These are phyloP conservation scores for Tenthredo amoena DNA, from an alignment of 2,888 invertebrate genomes.

Conservation along the genomic window DNA sequence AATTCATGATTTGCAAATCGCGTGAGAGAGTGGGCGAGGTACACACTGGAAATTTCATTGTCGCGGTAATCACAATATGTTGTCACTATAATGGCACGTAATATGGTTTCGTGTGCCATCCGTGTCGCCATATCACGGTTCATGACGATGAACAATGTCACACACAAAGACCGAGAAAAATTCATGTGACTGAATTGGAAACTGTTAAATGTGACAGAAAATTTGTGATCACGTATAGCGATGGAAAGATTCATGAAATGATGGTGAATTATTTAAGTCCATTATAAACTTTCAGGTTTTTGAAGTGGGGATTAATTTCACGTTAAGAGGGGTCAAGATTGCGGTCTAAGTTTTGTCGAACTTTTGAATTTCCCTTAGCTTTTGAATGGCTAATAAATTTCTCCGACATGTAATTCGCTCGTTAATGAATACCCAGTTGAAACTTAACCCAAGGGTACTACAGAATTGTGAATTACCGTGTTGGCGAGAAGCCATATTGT, in stretches of 20 bases:
- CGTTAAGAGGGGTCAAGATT: background rate
- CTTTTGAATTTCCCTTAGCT: background rate
- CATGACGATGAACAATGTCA: background rate
- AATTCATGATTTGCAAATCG: background rate
- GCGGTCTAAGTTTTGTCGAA: background rate
- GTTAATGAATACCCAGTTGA: conserved; percentile 16
- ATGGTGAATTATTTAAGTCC: background rate
- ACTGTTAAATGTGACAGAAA: background rate
- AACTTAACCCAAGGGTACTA: conserved; percentile 13
- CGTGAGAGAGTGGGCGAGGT: background rate
- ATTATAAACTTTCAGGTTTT: background rate
- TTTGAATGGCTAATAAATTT: conserved; percentile 13
- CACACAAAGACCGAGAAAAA: background rate
- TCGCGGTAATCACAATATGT: background rate
- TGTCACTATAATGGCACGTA: background rate
- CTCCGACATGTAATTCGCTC: background rate
- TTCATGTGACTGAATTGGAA: background rate
- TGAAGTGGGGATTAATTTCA: background rate
- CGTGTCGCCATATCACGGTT: background rate
- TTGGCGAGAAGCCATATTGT: conserved; percentile 41
- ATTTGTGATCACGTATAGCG: background rate
- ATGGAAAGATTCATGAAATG: background rate
- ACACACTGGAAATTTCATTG: background rate
- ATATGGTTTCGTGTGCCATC: background rate
- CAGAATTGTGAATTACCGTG: background rate